A percentile compares a stretch with the other conserved stretches of the same genome.
Evolutionary conservation across 2,113 vertebrate genomes (phyloP).

Genomic region (Casuarius casuarius): DNA sequence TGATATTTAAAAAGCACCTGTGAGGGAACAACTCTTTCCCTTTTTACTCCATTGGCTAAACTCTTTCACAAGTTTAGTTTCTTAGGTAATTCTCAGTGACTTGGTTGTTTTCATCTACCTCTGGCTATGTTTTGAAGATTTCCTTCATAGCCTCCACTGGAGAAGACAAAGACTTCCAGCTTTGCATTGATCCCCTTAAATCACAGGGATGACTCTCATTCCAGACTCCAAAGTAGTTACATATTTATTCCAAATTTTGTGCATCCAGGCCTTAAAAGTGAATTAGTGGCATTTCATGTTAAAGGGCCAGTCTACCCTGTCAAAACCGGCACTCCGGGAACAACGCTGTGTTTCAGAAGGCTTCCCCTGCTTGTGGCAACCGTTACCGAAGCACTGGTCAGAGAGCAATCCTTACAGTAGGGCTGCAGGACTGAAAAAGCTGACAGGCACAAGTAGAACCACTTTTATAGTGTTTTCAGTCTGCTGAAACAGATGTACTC

Average conservation of each 20-base stretch:
- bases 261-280: not conserved
- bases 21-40: not conserved
- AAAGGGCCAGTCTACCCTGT: not conserved
- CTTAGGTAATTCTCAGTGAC: not conserved
- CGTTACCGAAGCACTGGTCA: not conserved
- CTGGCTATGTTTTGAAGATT: not conserved
- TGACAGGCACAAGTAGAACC: not conserved
- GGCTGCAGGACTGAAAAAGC: not conserved
- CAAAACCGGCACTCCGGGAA: not conserved
- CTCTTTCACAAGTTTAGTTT: not conserved
- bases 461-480: fast-evolving
- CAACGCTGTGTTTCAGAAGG: not conserved
- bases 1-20: not conserved
- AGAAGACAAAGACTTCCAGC: not conserved
- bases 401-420: not conserved
- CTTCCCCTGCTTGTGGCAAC: not conserved
- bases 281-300: not conserved
- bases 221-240: not conserved
- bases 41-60: not conserved
- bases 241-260: not conserved
- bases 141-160: not conserved
- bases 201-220: fast-evolving
- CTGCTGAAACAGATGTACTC: not conserved
- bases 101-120: not conserved
- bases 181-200: not conserved